Base-by-base conservation (phyloP, 2,888 invertebrate species). In the Cryptus armator region DNA sequence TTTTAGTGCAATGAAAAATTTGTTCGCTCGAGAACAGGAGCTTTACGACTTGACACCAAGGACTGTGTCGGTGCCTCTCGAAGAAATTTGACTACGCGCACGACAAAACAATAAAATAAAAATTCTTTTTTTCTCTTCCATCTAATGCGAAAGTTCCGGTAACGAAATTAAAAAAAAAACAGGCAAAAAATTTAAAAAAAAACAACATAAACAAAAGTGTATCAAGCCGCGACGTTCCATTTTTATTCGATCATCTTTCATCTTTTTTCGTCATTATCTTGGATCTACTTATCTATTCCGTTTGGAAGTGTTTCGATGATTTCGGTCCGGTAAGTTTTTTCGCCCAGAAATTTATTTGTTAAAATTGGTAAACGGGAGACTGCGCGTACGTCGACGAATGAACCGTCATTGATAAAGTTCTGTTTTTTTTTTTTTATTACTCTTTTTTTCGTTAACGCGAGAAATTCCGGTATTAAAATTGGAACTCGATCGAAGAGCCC, bases 311-410 rank as follows among this genome's bases (percentile, higher is more conserved):
- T 88, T 89, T 90, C 89, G 88, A 92, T 91, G 91, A 89, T 90
- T 89, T 90, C 88, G 89, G 90, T 92, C 89, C 91, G 92, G 92
- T 92, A 87, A 90, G 92, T 92, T 83, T 62, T 62, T 62, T 32
- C 4, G 29, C 32, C 32, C 29, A 32, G 29, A 62, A 32, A 14
- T 14, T 3, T 48, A 48, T 14, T 62, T n/a, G 1, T 62, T 7
- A 56, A 64, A 48, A 46, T 59, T 78, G 14, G 56, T 64, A 64
- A 72, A 62, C 68, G 72, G 67, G 46, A 43, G 62, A 71, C 56
- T 10, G 16, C 64, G 64, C 37, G 6, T 24, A 51, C 32, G 44
- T 46, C 16, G 29, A 71, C 14, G 32, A 71, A 59, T 9, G 19
- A 29, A 59, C 0, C 10, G 29, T 4, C 48, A 48, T 48, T 48